phyloP scores from a whole-genome alignment of 1,140 invertebrate species.

The Amphibalanus amphitrite region DNA sequence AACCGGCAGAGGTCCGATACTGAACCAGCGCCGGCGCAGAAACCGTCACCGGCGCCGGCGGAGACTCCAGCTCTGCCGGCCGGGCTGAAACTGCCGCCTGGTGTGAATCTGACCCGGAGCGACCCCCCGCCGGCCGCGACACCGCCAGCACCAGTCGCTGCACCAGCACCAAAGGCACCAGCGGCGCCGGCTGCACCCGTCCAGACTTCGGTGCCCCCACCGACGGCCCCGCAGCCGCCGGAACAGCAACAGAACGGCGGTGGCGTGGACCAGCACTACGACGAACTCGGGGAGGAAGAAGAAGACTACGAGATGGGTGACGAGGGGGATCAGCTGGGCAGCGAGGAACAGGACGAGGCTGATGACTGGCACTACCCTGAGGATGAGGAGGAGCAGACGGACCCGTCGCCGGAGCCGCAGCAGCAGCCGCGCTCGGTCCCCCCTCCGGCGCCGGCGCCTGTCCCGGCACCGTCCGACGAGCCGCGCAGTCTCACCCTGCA shows the following conservation, averaged over 20 bases:
- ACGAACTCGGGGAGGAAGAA: neutral
- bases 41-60: neutral
- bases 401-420: neutral
- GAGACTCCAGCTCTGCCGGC: no score
- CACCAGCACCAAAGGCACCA: no score
- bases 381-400: neutral
- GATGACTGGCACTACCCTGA: neutral
- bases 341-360: neutral
- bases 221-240: no score
- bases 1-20: no score
- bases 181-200: no score
- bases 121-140: no score
- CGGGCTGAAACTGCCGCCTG: neutral
- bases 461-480: neutral
- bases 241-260: neutral
- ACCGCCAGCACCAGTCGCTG: no score
- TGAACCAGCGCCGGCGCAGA: no score
- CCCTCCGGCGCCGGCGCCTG: no score
- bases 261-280: neutral
- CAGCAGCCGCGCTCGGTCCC: neutral
- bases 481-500: neutral
- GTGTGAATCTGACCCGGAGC: neutral
- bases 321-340: neutral
- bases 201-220: no score
- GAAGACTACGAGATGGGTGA: neutral